Evolutionary conservation across 1,140 invertebrate species (phyloP).

Genomic region (Rhagoletis pomonella): DNA sequence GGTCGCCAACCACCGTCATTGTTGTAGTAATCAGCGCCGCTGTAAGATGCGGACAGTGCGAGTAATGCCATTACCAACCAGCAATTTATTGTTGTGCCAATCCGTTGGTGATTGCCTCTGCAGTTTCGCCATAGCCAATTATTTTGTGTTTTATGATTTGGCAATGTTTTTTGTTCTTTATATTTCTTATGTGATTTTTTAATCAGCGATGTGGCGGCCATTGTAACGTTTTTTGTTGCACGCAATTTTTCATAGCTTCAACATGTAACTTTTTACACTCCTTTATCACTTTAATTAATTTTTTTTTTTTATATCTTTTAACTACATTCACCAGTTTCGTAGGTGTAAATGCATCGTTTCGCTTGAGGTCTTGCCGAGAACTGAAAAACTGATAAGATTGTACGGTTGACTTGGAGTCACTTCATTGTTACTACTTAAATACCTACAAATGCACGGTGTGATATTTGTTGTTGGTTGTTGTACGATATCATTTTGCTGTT

Average conservation of each 20-base stretch:
- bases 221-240: neutral
- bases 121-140: conserved; percentile 27
- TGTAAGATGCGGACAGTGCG: neutral
- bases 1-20: neutral
- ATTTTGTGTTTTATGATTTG: conserved; percentile 12
- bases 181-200: neutral
- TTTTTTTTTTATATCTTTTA: neutral
- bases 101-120: neutral
- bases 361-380: neutral
- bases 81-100: conserved; percentile 21
- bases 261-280: neutral
- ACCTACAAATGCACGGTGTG: neutral
- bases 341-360: conserved; percentile 25
- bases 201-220: conserved; percentile 46
- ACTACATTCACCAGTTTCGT: neutral
- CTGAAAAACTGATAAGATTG: conserved; percentile 40
- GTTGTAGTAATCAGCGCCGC: neutral
- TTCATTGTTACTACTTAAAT: conserved; percentile 11
- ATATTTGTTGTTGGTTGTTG: conserved; percentile 10
- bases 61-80: conserved; percentile 9
- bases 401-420: conserved; percentile 4
- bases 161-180: neutral
- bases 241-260: conserved; percentile 36
- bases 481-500: conserved; percentile 37
- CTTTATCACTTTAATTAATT: conserved; percentile 2